Percentiles rank a stretch among this genome's conserved stretches.
phyloP scores from a whole-genome alignment of 1,140 invertebrate species.

The Philotrypesis tridentata region DNA sequence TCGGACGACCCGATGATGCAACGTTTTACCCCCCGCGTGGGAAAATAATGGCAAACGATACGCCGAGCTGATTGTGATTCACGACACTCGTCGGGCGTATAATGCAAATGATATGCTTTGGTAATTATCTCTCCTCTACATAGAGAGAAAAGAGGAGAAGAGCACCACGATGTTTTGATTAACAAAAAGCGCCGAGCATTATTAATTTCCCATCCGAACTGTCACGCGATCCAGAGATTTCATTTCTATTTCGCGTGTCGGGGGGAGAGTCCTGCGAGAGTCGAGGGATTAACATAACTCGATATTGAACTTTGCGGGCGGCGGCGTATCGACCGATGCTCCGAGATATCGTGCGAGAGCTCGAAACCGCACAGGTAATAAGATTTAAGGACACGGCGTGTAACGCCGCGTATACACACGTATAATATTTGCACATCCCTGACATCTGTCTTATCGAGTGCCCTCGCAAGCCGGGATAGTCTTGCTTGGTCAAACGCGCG shows the following conservation, averaged over 20 bases:
- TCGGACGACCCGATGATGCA: neutral
- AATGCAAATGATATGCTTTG: neutral
- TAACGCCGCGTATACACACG: too few relatives aligned
- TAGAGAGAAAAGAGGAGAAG: too few relatives aligned
- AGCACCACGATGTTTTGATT: neutral
- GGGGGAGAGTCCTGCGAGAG: too few relatives aligned
- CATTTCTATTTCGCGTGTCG: too few relatives aligned
- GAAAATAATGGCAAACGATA: neutral
- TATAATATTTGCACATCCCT: neutral
- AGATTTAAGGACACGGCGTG: too few relatives aligned
- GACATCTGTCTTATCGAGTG: constrained; percentile 18
- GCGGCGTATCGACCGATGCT: too few relatives aligned
- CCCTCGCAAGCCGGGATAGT: neutral
- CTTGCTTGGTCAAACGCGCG: neutral
- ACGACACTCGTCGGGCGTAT: neutral
- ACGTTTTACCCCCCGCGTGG: neutral
- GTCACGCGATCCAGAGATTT: too few relatives aligned
- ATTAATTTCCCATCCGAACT: too few relatives aligned
- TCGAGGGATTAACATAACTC: too few relatives aligned
- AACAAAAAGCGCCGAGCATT: neutral
- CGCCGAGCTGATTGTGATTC: neutral
- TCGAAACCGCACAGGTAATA: too few relatives aligned
- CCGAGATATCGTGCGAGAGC: too few relatives aligned
- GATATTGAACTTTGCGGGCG: too few relatives aligned
- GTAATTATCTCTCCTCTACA: neutral